These are phyloP conservation scores for Diabrotica balteata DNA, from an alignment of 2,888 invertebrate genomes.

Conservation along the genomic window DNA sequence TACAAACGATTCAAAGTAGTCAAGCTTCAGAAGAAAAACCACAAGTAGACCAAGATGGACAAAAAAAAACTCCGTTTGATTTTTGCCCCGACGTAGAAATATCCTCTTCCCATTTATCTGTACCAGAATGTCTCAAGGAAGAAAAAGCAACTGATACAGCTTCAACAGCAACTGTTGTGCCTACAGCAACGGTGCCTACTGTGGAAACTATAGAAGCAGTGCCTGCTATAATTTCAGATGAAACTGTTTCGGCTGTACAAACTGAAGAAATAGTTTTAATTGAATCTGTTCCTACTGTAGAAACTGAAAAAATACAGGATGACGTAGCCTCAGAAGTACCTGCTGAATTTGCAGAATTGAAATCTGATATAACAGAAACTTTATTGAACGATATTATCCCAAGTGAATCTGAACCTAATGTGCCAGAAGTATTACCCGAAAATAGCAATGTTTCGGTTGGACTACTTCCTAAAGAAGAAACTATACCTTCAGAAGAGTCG, in stretches of 20 bases:
- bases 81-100: slow-evolving; percentile 13
- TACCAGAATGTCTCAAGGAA: slow-evolving; percentile 5
- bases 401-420: too few species aligned
- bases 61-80: slow-evolving; percentile 58
- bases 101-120: background rate
- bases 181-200: background rate
- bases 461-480: background rate
- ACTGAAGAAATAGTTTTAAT: too few species aligned
- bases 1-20: slow-evolving; percentile 52
- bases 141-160: slow-evolving; percentile 7
- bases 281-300: too few species aligned
- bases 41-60: slow-evolving; percentile 34
- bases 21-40: slow-evolving; percentile 39
- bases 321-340: too few species aligned
- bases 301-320: too few species aligned
- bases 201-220: background rate
- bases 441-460: background rate
- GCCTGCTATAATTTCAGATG: too few species aligned
- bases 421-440: too few species aligned
- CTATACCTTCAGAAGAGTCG: background rate
- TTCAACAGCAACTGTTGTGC: background rate
- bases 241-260: too few species aligned
- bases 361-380: too few species aligned
- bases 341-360: too few species aligned
- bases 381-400: too few species aligned